A percentile compares a stretch with the other conserved stretches of the same genome.
phyloP scores from a whole-genome alignment of 1,140 invertebrate species.

The Drosophila obscura region DNA sequence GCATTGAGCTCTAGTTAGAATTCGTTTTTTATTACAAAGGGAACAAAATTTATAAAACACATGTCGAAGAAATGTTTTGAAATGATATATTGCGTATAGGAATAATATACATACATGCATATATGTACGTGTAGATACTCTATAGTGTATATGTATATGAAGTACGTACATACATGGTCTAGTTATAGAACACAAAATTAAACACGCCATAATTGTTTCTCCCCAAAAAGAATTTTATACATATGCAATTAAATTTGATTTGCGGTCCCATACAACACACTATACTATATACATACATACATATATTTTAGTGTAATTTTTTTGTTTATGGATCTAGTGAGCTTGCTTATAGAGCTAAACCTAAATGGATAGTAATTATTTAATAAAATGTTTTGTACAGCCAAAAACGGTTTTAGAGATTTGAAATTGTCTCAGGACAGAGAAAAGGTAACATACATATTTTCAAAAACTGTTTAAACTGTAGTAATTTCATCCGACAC shows the following conservation, averaged over 20 bases:
- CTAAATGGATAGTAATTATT: constrained; percentile 21
- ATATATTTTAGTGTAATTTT: constrained; percentile 67
- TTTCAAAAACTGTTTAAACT: constrained; percentile 8
- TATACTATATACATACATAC: constrained; percentile 24
- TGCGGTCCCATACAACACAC: constrained; percentile 17
- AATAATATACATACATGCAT: constrained; percentile 12
- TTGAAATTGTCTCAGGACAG: constrained; percentile 1
- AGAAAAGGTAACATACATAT: not conserved
- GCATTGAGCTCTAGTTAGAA: constrained; percentile 15
- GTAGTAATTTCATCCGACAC: constrained; percentile 15
- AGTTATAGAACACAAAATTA: constrained; percentile 31
- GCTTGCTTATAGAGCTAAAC: constrained; percentile 18
- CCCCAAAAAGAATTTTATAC: constrained; percentile 10
- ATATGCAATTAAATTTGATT: constrained; percentile 30
- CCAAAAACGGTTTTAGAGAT: constrained; percentile 11
- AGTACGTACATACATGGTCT: constrained; percentile 35
- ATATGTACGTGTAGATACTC: constrained; percentile 23
- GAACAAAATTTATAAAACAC: constrained; percentile 66
- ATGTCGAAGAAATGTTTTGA: constrained; percentile 42
- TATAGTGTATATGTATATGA: constrained; percentile 10
- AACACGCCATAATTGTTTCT: constrained; percentile 43
- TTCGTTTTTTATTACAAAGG: constrained; percentile 70
- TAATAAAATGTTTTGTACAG: constrained; percentile 58
- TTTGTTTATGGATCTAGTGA: constrained; percentile 18
- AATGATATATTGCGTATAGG: constrained; percentile 45